Conservation (phyloP, 2,113 vertebrate species). For the Vanacampus margaritifer region DNA sequence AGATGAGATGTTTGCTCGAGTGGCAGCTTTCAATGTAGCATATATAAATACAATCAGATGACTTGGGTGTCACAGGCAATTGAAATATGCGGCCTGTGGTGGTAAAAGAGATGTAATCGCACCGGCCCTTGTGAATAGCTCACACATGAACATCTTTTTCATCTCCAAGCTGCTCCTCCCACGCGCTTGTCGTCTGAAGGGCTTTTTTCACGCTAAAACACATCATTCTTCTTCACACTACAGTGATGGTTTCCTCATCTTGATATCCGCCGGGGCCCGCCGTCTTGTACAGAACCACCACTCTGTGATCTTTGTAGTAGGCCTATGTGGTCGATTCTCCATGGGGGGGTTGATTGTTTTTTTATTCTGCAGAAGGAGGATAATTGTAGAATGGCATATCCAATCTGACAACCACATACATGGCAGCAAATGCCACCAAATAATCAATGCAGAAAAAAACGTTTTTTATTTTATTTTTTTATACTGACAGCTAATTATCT, state of each 20-base stretch:
- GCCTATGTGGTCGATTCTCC: too few species aligned
- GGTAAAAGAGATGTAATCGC: not conserved
- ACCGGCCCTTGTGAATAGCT: not conserved
- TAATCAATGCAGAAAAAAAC: too few species aligned
- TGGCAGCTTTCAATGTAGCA: not conserved
- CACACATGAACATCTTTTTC: not conserved
- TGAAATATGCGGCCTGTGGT: not conserved
- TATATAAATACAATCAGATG: not conserved
- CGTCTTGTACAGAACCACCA: not conserved
- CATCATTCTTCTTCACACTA: not conserved
- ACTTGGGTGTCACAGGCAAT: not conserved
- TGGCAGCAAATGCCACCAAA: too few species aligned
- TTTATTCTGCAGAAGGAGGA: too few species aligned
- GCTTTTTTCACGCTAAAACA: too few species aligned
- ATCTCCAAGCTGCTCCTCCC: not conserved
- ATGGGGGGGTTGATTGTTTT: too few species aligned
- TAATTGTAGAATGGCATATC: too few species aligned
- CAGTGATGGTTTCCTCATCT: not conserved
- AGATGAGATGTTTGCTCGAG: not conserved
- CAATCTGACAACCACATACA: too few species aligned
- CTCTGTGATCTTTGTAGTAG: not conserved
- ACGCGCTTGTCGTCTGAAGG: not conserved
- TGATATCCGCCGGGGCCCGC: not conserved
- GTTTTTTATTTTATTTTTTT: too few species aligned
- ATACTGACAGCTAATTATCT: too few species aligned